Evolutionary conservation across 2,113 vertebrate genomes (phyloP), one percentile per base, ranked within the genome.

Genomic region (Hepsetus odoe): DNA sequence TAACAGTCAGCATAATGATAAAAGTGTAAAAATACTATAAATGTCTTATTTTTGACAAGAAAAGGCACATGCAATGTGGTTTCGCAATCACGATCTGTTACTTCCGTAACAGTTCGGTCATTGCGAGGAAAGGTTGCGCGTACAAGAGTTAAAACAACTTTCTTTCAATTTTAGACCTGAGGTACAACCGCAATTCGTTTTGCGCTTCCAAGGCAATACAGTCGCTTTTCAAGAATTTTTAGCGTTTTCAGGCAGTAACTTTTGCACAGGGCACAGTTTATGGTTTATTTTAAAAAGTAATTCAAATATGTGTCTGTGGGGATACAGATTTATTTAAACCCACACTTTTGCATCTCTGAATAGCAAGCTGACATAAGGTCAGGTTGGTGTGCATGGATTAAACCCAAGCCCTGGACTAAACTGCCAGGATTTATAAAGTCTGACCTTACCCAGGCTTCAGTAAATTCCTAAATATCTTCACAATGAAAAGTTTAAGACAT

Each of bases 271-370:
- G n/a, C n/a, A n/a, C n/a, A n/a, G n/a, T n/a, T n/a, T n/a, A n/a
- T n/a, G n/a, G n/a, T n/a, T n/a, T n/a, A n/a, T n/a, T n/a, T n/a
- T n/a, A n/a, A n/a, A n/a, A n/a, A n/a, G n/a, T n/a, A n/a, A n/a
- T n/a, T n/a, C n/a, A n/a, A n/a, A n/a, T n/a, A n/a, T n/a, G n/a
- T n/a, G n/a, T n/a, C n/a, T n/a, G n/a, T n/a, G n/a, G n/a, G n/a
- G n/a, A n/a, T n/a, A n/a, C n/a, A n/a, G n/a, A n/a, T n/a, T n/a
- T n/a, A n/a, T n/a, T n/a, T n/a, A n/a, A n/a, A n/a, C n/a, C n/a
- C n/a, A n/a, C n/a, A n/a, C n/a, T n/a, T n/a, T n/a, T n/a, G n/a
- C 74, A 30, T 68, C 62, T 67, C 42, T 59, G 32, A 35, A 64
- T 49, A 38, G 65, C 61, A 64, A 33, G 51, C 22, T 6, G 22